Conservation (phyloP, 2,113 vertebrate species). For the Chionomys nivalis region DNA sequence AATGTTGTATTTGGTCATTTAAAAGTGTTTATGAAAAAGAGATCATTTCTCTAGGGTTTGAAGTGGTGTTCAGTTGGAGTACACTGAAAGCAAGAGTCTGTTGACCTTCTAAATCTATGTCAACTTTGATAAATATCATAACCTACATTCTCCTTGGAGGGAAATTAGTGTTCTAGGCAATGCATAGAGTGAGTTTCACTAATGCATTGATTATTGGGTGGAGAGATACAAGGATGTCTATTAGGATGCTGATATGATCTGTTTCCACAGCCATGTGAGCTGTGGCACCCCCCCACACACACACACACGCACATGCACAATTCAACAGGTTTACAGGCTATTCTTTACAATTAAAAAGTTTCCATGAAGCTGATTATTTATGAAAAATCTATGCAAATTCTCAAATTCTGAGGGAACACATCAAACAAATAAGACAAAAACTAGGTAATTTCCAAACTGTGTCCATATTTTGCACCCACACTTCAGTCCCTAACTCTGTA, state of each 20-base stretch:
- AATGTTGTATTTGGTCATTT: background rate
- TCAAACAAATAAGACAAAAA: background rate
- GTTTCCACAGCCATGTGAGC: background rate
- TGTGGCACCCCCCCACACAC: fast-evolving
- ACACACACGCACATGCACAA: background rate
- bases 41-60: background rate
- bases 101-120: background rate
- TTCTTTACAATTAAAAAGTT: background rate
- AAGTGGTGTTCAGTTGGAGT: background rate
- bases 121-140: background rate
- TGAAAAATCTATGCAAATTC: background rate
- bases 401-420: background rate
- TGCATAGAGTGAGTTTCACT: fast-evolving
- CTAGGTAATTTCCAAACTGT: background rate
- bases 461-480: background rate
- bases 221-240: background rate
- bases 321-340: background rate
- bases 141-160: background rate
- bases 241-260: background rate
- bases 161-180: background rate
- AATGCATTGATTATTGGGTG: background rate
- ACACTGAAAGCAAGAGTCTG: background rate
- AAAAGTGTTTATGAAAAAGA: background rate
- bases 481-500: background rate
- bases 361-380: background rate